A percentile compares a stretch with the other conserved stretches of the same genome.
Conservation (phyloP, 2,797 vertebrate genomes). For the Clarias laeviceps region DNA sequence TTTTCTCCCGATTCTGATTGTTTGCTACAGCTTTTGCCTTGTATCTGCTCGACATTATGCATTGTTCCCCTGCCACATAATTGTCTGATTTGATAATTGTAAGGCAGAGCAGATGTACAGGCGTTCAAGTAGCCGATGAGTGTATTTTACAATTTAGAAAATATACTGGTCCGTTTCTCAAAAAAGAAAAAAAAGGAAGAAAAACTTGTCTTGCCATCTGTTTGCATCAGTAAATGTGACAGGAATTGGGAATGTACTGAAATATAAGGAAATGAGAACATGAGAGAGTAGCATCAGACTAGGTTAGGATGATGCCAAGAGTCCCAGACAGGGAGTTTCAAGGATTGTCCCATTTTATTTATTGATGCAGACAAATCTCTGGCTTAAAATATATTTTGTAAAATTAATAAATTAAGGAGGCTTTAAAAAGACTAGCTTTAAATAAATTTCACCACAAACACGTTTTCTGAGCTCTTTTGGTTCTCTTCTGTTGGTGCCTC, state of each 20-base stretch:
- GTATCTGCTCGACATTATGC: background rate
- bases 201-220: background rate
- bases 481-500: background rate
- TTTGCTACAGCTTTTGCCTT: background rate
- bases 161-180: background rate
- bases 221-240: conserved; percentile 1
- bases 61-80: background rate
- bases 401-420: background rate
- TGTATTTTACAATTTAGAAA: background rate
- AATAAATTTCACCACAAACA: background rate
- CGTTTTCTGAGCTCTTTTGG: background rate
- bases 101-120: conserved; percentile 2
- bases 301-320: background rate
- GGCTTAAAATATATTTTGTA: background rate
- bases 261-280: background rate
- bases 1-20: background rate
- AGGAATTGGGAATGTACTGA: background rate
- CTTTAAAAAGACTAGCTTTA: background rate
- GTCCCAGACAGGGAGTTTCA: background rate
- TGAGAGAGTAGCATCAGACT: background rate
- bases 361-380: background rate
- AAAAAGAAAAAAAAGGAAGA: background rate
- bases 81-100: background rate
- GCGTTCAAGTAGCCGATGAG: background rate
- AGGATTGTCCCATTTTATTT: background rate